Evolutionary conservation across 2,797 vertebrate species (phyloP).

Genomic region (Champsocephalus esox): DNA sequence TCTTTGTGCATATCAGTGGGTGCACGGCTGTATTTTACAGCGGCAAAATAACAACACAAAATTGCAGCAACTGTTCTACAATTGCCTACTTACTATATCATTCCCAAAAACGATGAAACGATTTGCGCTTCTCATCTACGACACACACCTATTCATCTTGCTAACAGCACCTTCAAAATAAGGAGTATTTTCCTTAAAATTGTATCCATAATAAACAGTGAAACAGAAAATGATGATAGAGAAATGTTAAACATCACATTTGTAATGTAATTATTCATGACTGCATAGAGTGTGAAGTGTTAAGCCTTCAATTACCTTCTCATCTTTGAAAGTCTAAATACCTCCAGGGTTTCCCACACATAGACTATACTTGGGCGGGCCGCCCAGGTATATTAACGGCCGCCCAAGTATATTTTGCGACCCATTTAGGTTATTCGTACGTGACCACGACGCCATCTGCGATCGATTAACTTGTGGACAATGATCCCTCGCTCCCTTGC

Average conservation of each 20-base stretch:
- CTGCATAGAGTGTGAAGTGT: neutral
- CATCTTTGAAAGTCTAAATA: neutral
- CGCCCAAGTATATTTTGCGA: too few species aligned
- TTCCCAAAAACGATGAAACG: neutral
- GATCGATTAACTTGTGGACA: too few species aligned
- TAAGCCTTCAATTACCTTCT: neutral
- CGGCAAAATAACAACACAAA: constrained; percentile 52
- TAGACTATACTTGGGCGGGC: too few species aligned
- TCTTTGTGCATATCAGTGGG: constrained; percentile 59
- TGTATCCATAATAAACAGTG: neutral
- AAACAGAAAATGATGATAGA: neutral
- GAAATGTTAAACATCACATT: neutral
- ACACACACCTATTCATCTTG: constrained; percentile 6
- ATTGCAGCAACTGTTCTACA: constrained; percentile 43
- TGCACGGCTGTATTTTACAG: constrained; percentile 54
- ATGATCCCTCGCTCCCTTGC: too few species aligned
- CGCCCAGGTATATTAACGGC: too few species aligned
- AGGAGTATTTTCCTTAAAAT: neutral
- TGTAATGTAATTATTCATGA: neutral
- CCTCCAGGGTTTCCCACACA: neutral
- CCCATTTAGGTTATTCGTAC: too few species aligned
- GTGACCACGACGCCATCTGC: too few species aligned
- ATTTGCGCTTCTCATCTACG: neutral
- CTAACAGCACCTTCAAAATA: constrained; percentile 13
- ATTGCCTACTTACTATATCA: constrained; percentile 32